Conservation (phyloP, 2,888 invertebrate genomes). For the Troilus luridus region DNA sequence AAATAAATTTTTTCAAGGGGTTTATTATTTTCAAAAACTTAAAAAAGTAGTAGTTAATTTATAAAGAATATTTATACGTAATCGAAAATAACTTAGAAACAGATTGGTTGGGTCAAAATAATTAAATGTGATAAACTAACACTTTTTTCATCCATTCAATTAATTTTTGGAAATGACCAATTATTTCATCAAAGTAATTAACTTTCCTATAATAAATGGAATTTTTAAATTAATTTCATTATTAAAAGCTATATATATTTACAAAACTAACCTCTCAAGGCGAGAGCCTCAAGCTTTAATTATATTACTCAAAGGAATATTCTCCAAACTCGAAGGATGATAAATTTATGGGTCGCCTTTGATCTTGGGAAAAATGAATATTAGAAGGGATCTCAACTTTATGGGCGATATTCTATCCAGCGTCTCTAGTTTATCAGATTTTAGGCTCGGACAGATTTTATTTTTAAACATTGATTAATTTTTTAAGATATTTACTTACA, state of each 20-base stretch:
- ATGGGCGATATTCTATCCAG: not conserved
- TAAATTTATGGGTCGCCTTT: slow-evolving; percentile 24
- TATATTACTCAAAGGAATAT: slow-evolving; percentile 3
- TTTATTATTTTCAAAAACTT: no score
- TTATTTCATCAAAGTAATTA: not conserved
- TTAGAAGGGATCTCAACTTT: not conserved
- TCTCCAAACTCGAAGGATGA: not conserved
- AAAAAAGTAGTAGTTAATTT: no score
- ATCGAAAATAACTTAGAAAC: no score
- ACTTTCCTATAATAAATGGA: not conserved
- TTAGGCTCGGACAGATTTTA: no score
- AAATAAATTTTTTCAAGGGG: no score
- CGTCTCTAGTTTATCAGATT: not conserved
- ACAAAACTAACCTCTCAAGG: not conserved
- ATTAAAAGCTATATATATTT: not conserved
- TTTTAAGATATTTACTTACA: no score
- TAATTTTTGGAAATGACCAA: not conserved
- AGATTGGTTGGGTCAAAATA: no score
- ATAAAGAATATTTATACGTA: no score
- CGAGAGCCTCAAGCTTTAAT: not conserved
- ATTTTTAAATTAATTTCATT: not conserved
- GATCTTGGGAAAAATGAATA: slow-evolving; percentile 11
- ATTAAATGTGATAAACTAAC: no score
- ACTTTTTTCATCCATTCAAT: no score
- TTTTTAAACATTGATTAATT: no score